A percentile compares a stretch with the other conserved stretches of the same genome.
phyloP scores from a whole-genome alignment of 2,888 invertebrate species.

The Machimus rusticus region DNA sequence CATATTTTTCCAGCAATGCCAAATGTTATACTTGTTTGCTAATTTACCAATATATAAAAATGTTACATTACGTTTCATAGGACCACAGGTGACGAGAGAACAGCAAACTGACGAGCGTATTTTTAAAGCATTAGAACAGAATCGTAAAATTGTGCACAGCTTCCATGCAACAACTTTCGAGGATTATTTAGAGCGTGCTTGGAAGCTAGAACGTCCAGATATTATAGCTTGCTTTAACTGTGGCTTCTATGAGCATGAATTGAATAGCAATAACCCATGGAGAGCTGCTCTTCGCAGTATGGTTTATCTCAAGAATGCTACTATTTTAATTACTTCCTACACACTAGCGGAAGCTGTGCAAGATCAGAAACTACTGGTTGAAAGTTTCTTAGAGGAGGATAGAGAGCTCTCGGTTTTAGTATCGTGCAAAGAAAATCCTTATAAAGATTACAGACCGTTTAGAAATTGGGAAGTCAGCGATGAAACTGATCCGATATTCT shows the following conservation, averaged over 20 bases:
- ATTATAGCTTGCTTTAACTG: slow-evolving; percentile 55
- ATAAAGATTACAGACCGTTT: slow-evolving; percentile 54
- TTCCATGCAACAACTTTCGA: slow-evolving; percentile 49
- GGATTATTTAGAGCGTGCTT: slow-evolving; percentile 47
- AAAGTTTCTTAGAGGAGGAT: slow-evolving; percentile 47
- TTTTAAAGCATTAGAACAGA: background rate
- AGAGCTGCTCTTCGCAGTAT: slow-evolving; percentile 50
- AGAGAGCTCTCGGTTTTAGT: background rate
- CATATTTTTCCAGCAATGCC: slow-evolving; percentile 53
- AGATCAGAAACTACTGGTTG: slow-evolving; percentile 52
- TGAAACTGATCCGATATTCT: slow-evolving; percentile 53
- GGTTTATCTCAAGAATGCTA: slow-evolving; percentile 51
- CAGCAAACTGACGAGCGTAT: background rate
- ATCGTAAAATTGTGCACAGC: background rate
- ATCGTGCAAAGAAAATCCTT: slow-evolving; percentile 52
- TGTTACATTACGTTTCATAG: slow-evolving; percentile 54
- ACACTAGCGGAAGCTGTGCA: slow-evolving; percentile 52
- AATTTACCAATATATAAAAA: slow-evolving; percentile 51
- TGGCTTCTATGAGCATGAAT: slow-evolving; percentile 53
- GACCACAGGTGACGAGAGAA: slow-evolving; percentile 48
- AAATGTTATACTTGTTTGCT: slow-evolving; percentile 54
- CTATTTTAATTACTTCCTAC: slow-evolving; percentile 56
- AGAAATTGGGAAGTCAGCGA: slow-evolving; percentile 51
- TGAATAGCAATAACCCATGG: slow-evolving; percentile 46
- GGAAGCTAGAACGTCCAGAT: slow-evolving; percentile 1